phyloP scores from a whole-genome alignment of 2,113 vertebrate species.

The Otocyon megalotis region DNA sequence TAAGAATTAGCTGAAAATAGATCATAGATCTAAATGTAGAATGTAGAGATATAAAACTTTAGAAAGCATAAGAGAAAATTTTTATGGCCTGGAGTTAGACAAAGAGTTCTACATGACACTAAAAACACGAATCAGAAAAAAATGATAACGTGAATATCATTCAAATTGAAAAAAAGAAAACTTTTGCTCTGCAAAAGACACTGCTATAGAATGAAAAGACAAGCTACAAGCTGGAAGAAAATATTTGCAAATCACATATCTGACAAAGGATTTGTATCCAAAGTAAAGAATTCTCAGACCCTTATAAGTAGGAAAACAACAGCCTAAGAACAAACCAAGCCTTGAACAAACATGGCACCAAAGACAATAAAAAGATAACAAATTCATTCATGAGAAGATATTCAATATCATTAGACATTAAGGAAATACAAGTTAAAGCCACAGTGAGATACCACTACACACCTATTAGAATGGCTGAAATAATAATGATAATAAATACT shows the following conservation, averaged over 20 bases:
- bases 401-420: neutral
- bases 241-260: neutral
- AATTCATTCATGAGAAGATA: neutral
- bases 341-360: neutral
- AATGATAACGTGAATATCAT: neutral
- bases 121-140: slow-evolving; percentile 10
- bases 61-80: neutral
- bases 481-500: neutral
- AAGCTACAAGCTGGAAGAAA: neutral
- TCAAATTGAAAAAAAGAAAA: neutral
- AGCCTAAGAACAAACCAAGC: neutral
- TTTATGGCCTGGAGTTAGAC: slow-evolving; percentile 13
- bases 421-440: neutral
- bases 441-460: neutral
- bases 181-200: neutral
- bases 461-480: neutral
- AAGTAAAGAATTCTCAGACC: neutral
- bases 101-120: neutral
- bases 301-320: neutral
- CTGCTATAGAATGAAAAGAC: neutral
- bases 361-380: neutral
- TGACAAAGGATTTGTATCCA: neutral
- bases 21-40: neutral
- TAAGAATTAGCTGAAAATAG: neutral
- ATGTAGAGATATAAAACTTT: neutral